Evolutionary conservation across 2,888 invertebrate species (phyloP).

Genomic region (Aproaerema taeniolella): DNA sequence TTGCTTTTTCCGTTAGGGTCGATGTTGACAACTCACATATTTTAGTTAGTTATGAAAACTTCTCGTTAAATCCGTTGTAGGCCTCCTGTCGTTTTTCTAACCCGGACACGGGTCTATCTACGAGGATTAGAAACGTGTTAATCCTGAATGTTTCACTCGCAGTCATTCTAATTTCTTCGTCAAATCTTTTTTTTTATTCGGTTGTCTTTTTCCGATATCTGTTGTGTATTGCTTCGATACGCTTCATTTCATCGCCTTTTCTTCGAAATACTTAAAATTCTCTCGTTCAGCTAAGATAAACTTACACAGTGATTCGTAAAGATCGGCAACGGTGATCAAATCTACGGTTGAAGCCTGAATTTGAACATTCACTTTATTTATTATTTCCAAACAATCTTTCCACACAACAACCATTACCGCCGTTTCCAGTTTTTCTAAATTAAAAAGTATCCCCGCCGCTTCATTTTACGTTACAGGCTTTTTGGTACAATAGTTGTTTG

Average conservation of each 20-base stretch:
- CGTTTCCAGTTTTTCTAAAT: conserved; percentile 13
- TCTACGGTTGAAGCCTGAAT: conserved; percentile 11
- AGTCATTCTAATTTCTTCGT: conserved; percentile 1
- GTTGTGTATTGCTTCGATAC: conserved; percentile 8
- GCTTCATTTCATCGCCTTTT: conserved; percentile 12
- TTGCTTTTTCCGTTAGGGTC: conserved; percentile 15
- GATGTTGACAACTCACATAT: conserved; percentile 14
- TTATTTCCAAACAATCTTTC: conserved; percentile 17
- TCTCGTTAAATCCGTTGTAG: conserved; percentile 14
- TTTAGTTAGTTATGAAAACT: conserved; percentile 17
- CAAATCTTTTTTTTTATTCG: conserved; percentile 16
- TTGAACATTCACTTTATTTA: conserved; percentile 13
- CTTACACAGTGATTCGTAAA: conserved; percentile 12
- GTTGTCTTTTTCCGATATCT: conserved; percentile 13
- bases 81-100: conserved; percentile 13
- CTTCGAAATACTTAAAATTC: conserved; percentile 11
- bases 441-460: conserved; percentile 9
- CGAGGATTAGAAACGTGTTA: conserved; percentile 14
- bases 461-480: conserved; percentile 13
- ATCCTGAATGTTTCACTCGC: conserved; percentile 9
- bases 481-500: conserved; percentile 27
- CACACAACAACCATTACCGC: conserved; percentile 17
- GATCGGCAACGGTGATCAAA: conserved; percentile 12
- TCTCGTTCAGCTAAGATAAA: conserved; percentile 12
- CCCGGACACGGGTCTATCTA: conserved; percentile 12